A percentile compares a stretch with the other conserved stretches of the same genome.
These are phyloP conservation scores for Hyperoplus lanceolatus DNA, from an alignment of 2,797 vertebrate species.

Conservation along the genomic window DNA sequence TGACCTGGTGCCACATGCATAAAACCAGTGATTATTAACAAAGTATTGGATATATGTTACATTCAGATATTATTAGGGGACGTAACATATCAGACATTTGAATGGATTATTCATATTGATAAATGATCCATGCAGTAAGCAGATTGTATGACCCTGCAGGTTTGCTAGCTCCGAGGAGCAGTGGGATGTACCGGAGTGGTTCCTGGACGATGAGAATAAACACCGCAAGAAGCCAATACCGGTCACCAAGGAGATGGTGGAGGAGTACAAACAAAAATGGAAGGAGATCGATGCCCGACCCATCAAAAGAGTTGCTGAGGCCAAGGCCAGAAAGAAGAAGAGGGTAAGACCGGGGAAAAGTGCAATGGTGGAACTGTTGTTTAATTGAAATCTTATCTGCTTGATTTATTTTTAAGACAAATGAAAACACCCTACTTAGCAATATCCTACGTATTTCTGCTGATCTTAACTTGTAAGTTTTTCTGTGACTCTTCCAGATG, in stretches of 20 bases:
- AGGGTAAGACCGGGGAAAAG: conserved; percentile 79
- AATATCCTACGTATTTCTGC: background rate
- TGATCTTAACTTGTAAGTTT: background rate
- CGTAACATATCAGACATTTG: too few relatives aligned
- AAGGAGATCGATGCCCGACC: conserved; percentile 94
- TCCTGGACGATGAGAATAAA: conserved; percentile 91
- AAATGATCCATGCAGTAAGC: background rate
- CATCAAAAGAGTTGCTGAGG: conserved; percentile 96
- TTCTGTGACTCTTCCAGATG: conserved; percentile 82
- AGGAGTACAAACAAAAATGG: conserved; percentile 93
- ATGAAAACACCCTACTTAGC: background rate
- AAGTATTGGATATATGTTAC: too few relatives aligned
- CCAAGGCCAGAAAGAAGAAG: conserved; percentile 95
- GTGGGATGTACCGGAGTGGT: conserved; percentile 93
- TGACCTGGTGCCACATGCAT: background rate
- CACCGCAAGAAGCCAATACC: conserved; percentile 90
- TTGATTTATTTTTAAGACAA: background rate
- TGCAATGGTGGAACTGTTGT: background rate
- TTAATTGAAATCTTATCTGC: background rate
- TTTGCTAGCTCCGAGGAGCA: conserved; percentile 90
- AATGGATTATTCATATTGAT: background rate
- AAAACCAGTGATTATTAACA: too few relatives aligned
- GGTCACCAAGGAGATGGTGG: conserved; percentile 90
- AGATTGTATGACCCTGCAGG: conserved; percentile 71
- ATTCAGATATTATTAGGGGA: too few relatives aligned